Conservation (phyloP, 2,797 vertebrate species). For the Peromyscus nudipes region DNA sequence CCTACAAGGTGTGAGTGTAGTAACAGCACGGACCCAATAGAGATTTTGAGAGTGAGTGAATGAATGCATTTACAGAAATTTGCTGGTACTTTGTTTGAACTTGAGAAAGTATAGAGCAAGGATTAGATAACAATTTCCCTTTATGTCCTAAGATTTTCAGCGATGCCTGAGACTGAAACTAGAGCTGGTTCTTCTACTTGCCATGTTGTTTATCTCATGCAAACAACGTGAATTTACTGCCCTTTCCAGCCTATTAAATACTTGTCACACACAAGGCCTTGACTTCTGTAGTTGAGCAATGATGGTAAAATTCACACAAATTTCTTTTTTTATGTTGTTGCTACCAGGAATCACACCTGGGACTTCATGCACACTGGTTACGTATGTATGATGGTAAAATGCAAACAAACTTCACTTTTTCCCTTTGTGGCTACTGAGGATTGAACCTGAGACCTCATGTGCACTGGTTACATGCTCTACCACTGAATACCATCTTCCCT, state of each 20-base stretch:
- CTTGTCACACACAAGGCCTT: no score
- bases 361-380: not conserved
- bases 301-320: not conserved
- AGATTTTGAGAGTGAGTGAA: not conserved
- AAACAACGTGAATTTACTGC: not conserved
- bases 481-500: not conserved
- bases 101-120: not conserved
- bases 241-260: not conserved
- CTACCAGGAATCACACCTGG: not conserved
- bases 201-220: not conserved
- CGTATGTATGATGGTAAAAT: not conserved
- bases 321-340: not conserved
- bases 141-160: not conserved
- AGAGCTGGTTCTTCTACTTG: not conserved
- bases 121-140: not conserved
- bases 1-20: not conserved
- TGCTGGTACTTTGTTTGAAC: no score
- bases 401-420: not conserved
- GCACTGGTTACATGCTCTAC: not conserved
- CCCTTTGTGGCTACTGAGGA: not conserved
- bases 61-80: slow-evolving; percentile 4
- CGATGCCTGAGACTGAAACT: not conserved
- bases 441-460: not conserved
- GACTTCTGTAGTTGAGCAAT: not conserved
- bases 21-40: not conserved